These are phyloP conservation scores for Knipowitschia caucasica DNA, from an alignment of 2,797 vertebrate genomes.

Conservation along the genomic window DNA sequence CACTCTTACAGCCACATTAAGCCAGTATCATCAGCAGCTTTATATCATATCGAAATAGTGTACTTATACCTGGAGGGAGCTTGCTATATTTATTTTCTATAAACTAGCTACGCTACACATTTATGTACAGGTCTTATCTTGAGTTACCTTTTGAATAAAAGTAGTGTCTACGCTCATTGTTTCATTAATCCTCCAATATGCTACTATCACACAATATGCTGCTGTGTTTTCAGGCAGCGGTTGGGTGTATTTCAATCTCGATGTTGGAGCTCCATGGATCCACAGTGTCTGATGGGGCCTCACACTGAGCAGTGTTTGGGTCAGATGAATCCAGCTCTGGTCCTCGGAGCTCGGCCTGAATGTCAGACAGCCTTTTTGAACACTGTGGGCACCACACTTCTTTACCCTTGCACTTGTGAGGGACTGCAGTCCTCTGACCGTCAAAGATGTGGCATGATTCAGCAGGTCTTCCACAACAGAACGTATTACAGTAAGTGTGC, in stretches of 20 bases:
- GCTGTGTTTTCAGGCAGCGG: slow-evolving; percentile 62
- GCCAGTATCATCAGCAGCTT: too few species aligned
- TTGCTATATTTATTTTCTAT: too few species aligned
- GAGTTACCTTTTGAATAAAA: too few species aligned
- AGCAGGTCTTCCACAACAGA: slow-evolving; percentile 80
- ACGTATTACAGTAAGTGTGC: slow-evolving; percentile 78
- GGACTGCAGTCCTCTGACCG: slow-evolving; percentile 51
- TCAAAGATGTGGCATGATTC: slow-evolving; percentile 73
- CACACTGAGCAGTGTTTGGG: slow-evolving; percentile 72
- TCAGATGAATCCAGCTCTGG: slow-evolving; percentile 67
- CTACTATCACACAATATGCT: too few species aligned
- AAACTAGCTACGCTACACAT: too few species aligned
- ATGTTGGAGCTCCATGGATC: slow-evolving; percentile 75
- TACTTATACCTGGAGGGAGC: too few species aligned
- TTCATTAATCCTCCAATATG: not conserved
- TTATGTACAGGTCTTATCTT: too few species aligned
- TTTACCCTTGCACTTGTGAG: slow-evolving; percentile 78
- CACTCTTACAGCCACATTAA: too few species aligned
- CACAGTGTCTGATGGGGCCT: slow-evolving; percentile 58
- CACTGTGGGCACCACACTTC: slow-evolving; percentile 80
- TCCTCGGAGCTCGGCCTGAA: slow-evolving; percentile 68
- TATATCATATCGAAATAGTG: too few species aligned
- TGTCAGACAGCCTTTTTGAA: slow-evolving; percentile 82
- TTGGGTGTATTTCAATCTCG: slow-evolving; percentile 72
- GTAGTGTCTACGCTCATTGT: too few species aligned